phyloP scores from a whole-genome alignment of 2,113 vertebrate species.

The Chamaetylas fuelleborni region DNA sequence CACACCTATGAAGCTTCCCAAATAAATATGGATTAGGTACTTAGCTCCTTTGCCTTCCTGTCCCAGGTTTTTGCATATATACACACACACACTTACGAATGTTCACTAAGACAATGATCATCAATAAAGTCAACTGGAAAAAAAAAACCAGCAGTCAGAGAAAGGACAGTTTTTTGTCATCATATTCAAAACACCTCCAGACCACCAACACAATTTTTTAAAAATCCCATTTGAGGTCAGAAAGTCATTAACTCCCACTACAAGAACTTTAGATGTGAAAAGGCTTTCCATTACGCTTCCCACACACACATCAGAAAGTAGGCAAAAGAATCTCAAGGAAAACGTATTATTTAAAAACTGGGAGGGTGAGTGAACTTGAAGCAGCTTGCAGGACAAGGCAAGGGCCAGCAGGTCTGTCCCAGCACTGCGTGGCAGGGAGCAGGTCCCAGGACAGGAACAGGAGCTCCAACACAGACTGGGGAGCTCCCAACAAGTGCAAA shows the following conservation, averaged over 20 bases:
- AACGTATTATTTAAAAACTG: background rate
- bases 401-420: background rate
- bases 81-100: fast-evolving
- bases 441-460: constrained; percentile 12
- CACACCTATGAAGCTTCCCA: background rate
- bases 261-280: background rate
- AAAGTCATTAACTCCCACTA: constrained; percentile 27
- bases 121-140: background rate
- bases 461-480: constrained; percentile 19
- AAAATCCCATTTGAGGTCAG: constrained; percentile 37
- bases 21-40: background rate
- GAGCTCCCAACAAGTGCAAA: constrained; percentile 67
- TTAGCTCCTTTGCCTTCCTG: background rate
- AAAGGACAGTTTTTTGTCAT: background rate
- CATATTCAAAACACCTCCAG: background rate
- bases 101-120: background rate
- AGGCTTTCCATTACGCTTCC: background rate
- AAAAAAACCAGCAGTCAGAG: background rate
- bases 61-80: background rate
- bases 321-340: background rate
- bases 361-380: constrained; percentile 46
- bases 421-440: background rate
- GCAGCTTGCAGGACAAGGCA: background rate
- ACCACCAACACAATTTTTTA: background rate
- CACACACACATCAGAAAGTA: background rate